Conservation (phyloP, 2,113 vertebrate genomes). For the Abramis brama region DNA sequence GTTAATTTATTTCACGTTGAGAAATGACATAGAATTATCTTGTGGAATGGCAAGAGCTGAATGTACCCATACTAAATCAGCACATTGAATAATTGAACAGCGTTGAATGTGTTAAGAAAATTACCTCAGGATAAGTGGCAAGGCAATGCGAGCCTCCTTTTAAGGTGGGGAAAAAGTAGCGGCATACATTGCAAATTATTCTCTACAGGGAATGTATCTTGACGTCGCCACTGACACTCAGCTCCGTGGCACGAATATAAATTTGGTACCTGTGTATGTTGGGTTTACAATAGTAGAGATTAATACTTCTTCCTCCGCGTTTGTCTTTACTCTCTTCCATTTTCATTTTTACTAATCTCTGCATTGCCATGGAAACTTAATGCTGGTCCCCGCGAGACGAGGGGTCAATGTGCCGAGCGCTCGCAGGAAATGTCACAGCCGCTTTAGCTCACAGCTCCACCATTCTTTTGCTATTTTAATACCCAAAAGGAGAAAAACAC, state of each 20-base stretch:
- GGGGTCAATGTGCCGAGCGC: constrained; percentile 61
- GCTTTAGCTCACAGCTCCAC: constrained; percentile 57
- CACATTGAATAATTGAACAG: constrained; percentile 56
- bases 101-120: constrained; percentile 58
- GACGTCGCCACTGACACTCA: constrained; percentile 36
- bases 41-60: constrained; percentile 26
- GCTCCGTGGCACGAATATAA: constrained; percentile 54
- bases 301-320: constrained; percentile 55
- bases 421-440: constrained; percentile 66
- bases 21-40: constrained; percentile 37
- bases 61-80: constrained; percentile 52
- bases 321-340: constrained; percentile 42
- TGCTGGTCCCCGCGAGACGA: constrained; percentile 64
- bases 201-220: neutral
- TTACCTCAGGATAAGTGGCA: constrained; percentile 52
- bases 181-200: constrained; percentile 20
- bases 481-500: constrained; percentile 37
- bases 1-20: constrained; percentile 49
- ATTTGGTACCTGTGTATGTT: constrained; percentile 45
- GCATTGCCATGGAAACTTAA: constrained; percentile 67
- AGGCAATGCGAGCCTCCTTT: constrained; percentile 24
- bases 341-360: constrained; percentile 62
- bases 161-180: constrained; percentile 10
- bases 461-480: constrained; percentile 50
- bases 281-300: constrained; percentile 63